Evolutionary conservation across 2,113 vertebrate species (phyloP).

Genomic region (Ictalurus furcatus): DNA sequence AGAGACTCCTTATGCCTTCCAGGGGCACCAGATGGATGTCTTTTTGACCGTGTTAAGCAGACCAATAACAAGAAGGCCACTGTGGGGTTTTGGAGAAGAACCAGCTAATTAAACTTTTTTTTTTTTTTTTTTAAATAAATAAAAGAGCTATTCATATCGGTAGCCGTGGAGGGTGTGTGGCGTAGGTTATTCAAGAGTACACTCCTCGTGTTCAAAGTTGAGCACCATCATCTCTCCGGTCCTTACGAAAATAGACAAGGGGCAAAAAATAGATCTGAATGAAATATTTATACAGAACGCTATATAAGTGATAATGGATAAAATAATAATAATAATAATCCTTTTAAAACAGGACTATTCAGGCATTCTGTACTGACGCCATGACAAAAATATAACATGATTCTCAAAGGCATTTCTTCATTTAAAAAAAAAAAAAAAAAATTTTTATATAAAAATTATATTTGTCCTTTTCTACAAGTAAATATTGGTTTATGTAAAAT

Average conservation of each 20-base stretch:
- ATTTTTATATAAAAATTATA: too few species aligned
- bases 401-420: neutral
- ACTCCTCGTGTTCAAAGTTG: neutral
- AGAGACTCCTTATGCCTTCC: slow-evolving; percentile 19
- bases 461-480: too few species aligned
- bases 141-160: neutral
- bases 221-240: neutral
- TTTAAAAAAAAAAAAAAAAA: too few species aligned
- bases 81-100: slow-evolving; percentile 15
- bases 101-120: neutral
- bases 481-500: too few species aligned
- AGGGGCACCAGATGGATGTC: slow-evolving; percentile 21
- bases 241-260: neutral
- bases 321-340: neutral
- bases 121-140: too few species aligned
- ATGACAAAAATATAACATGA: neutral
- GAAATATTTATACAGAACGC: neutral
- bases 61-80: slow-evolving; percentile 31
- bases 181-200: neutral
- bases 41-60: neutral
- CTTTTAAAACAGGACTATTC: neutral
- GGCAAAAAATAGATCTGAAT: neutral
- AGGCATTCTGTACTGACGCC: neutral
- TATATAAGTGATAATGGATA: neutral
- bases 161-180: neutral